Base-by-base conservation (phyloP, 2,113 vertebrate species). In the Antennarius striatus region DNA sequence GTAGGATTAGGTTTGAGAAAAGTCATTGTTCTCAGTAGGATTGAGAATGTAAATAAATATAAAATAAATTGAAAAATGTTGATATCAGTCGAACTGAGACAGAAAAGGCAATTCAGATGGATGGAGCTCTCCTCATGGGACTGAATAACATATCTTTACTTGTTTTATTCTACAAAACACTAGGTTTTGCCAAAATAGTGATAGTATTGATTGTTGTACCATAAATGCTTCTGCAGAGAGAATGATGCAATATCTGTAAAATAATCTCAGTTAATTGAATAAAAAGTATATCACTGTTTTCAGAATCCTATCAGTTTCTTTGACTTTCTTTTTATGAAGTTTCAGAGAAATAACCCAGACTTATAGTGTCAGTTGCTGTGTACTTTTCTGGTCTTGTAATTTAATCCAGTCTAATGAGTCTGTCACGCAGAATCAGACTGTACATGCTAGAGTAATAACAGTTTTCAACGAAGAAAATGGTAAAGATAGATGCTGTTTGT, bases 241-340 rank as follows among this genome's bases (percentile, higher is more conserved):
- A 76, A 36, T 22, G 1, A 14, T 4, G 43, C 45, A 45, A 43
- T 75, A 84, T 86, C 67, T 68, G 66, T 50, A 68, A 73, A 67
- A 64, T 76, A 75, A 81, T 76, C 80, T 66, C 58, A 75, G 65
- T 68, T 79, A 79, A 81, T 83, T 82, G 58, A 83, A 75, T 79
- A 17, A 78, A 80, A 85, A 63, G 46, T n/a, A 16, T 47, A 76
- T 74, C 14, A 64, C n/a, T 6, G 58, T 79, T 67, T 56, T 32
- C 49, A 49, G 40, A 56, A 49, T 55, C 45, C 69, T 77, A 64
- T 84, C 68, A 84, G 81, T 84, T 87, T 83, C 56, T 71, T 45
- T 28, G 17, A 13, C 69, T 74, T 62, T 76, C 3, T 7, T 56
- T 56, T 63, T 52, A 4, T 57, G 54, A 63, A 75, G 64, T 74